A percentile compares a stretch with the other conserved stretches of the same genome.
Evolutionary conservation across 2,113 vertebrate genomes (phyloP).

Genomic region (Passer domesticus): DNA sequence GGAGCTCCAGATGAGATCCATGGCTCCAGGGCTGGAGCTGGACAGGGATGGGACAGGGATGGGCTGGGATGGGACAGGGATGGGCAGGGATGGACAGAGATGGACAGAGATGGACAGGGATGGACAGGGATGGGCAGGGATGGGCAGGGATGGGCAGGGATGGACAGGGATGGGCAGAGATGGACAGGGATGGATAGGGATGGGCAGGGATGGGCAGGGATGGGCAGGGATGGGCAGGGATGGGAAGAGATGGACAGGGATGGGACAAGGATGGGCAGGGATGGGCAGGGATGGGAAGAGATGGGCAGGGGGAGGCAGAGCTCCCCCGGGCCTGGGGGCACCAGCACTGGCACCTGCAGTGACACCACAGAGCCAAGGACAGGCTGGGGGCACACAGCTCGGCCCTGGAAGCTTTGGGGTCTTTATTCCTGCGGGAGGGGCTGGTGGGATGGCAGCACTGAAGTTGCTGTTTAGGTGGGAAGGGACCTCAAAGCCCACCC

Average conservation of each 20-base stretch:
- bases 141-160: neutral
- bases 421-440: neutral
- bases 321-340: neutral
- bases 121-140: neutral
- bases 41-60: neutral
- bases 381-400: neutral
- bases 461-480: neutral
- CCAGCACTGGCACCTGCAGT: neutral
- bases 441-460: neutral
- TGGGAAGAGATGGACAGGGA: neutral
- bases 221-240: neutral
- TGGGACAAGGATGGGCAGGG: neutral
- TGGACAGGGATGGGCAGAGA: neutral
- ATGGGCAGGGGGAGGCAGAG: neutral
- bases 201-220: neutral
- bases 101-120: neutral
- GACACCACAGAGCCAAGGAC: neutral
- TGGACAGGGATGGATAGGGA: neutral
- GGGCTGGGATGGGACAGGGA: too few relatives aligned
- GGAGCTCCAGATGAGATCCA: neutral
- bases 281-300: neutral
- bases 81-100: neutral
- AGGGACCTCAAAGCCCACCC: fast-evolving
- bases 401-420: neutral
- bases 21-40: neutral